Base-by-base conservation (phyloP, 2,888 invertebrate genomes). In the Sussaba pulchella region DNA sequence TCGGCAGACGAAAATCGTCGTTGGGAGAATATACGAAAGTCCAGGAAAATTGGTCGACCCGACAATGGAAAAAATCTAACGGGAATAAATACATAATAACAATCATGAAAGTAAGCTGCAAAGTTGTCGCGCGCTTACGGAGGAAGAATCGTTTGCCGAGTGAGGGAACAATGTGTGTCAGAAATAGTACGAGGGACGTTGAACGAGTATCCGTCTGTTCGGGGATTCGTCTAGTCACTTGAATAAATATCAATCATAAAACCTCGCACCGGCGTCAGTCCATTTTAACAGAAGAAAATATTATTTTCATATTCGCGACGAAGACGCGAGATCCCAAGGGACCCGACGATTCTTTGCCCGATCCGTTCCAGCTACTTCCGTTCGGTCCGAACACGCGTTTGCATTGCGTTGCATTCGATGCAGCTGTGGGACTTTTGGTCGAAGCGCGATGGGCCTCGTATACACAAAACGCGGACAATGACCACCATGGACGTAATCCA, bases 161-260 rank as follows among this genome's bases (percentile, higher is more conserved):
- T 70, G 14, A 52, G 70, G 45, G 9, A 43, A 77, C 76, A 61
- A 52, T 47, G 67, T 24, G 77, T 63, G 72, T 78, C 54, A 57
- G 59, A 39, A 36, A 77, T n/a, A n/a, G n/a, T 73, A 63, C 64
- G 71, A 59, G 52, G 66, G 83, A 79, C 78, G 77, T 72, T 77
- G 63, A 76, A 74, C 82, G 78, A 84, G 80, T 78, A 74, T 76
- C 77, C 69, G 71, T 57, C 81, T 78, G 77, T 76, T 77, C 69
- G 71, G 64, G 52, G 31, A 69, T 82, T 79, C 85, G 76, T 78
- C 77, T 83, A 86, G 88, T 87, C 89, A 88, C 89, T 91, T 88
- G 91, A 91, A 91, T 90, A 90, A 91, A 91, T 90, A 91, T 91
- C 90, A 89, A 91, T 91, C 91, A 91, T 91, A 88, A 84, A 85